Evolutionary conservation across 2,797 vertebrate species (phyloP).

Genomic region (Meriones psammophilus): DNA sequence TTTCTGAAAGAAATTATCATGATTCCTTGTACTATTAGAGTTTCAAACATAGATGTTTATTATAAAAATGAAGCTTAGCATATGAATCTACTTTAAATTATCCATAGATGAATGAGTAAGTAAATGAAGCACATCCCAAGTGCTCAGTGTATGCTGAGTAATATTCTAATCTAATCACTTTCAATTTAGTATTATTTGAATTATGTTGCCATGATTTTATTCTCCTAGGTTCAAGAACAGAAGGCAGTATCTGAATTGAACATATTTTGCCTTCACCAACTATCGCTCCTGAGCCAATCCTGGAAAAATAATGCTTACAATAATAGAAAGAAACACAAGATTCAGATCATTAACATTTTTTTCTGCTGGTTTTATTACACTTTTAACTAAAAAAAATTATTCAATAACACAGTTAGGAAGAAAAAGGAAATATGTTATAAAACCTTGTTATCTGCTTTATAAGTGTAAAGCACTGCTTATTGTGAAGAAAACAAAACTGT

Average conservation of each 20-base stretch:
- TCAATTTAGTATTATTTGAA: neutral
- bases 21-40: too few species aligned
- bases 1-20: neutral
- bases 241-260: neutral
- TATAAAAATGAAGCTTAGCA: neutral
- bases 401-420: neutral
- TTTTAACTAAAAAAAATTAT: slow-evolving; percentile 3
- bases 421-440: neutral
- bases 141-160: neutral
- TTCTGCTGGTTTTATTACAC: neutral
- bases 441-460: neutral
- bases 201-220: neutral
- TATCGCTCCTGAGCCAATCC: neutral
- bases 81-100: neutral
- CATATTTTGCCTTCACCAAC: neutral
- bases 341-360: neutral
- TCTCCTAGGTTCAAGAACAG: neutral
- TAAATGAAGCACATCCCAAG: neutral
- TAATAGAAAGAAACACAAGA: neutral
- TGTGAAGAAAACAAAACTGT: slow-evolving; percentile 22
- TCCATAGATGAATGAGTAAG: neutral
- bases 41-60: neutral
- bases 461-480: neutral
- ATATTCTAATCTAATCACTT: neutral
- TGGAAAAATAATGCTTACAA: neutral